Evolutionary conservation across 2,888 invertebrate species (phyloP).

Genomic region (Tiliacea citrago): DNA sequence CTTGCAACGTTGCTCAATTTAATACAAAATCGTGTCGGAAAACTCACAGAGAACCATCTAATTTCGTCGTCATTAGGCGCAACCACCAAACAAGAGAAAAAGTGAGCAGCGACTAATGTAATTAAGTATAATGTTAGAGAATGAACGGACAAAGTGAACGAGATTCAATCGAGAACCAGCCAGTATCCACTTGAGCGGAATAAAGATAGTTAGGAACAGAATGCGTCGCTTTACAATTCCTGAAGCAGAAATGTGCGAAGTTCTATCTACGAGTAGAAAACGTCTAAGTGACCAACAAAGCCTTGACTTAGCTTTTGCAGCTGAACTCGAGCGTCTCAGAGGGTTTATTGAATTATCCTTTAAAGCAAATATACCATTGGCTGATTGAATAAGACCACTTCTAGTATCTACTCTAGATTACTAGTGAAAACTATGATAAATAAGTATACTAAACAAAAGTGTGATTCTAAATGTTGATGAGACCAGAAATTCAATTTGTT

Average conservation of each 20-base stretch:
- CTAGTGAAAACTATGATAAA: not conserved
- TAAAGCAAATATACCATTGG: constrained; percentile 22
- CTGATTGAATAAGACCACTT: not conserved
- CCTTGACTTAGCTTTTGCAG: constrained; percentile 54
- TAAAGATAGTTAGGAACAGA: constrained; percentile 54
- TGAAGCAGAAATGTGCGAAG: constrained; percentile 48
- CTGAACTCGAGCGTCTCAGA: constrained; percentile 28
- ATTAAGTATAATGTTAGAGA: constrained; percentile 41
- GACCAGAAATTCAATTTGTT: constrained; percentile 5
- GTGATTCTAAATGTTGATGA: not conserved
- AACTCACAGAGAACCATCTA: constrained; percentile 18
- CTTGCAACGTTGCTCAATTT: not conserved
- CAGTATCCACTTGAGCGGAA: constrained; percentile 39
- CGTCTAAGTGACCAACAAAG: constrained; percentile 55
- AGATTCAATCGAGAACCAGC: constrained; percentile 49
- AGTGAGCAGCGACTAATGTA: constrained; percentile 49
- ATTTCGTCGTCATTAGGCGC: constrained; percentile 42
- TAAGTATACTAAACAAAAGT: not conserved
- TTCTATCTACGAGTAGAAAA: constrained; percentile 40
- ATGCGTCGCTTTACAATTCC: constrained; percentile 43
- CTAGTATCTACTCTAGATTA: not conserved
- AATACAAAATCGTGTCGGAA: constrained; percentile 6
- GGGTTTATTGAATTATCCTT: constrained; percentile 38
- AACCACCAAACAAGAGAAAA: constrained; percentile 34
- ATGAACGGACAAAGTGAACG: constrained; percentile 40